Evolutionary conservation across 2,888 invertebrate genomes (phyloP), one percentile per base, ranked within the genome.

Genomic region (Tipula confusa): DNA sequence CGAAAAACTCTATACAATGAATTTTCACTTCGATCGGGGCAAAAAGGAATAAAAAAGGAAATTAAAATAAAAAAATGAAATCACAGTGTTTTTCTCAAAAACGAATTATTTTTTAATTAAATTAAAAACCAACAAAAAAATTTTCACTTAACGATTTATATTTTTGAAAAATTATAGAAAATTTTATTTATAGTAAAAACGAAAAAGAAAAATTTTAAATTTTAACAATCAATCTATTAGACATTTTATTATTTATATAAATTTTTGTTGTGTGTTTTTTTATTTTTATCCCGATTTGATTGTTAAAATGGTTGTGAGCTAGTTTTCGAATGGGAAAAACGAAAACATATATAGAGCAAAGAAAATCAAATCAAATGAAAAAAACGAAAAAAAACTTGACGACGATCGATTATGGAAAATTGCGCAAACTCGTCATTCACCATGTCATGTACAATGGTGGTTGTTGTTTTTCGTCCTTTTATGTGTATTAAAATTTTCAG

Each of bases 241-340:
- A 64, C 18, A 64, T 43, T 43, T 43, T 43, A 64, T 43, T 43
- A 64, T 64, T 64, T 24, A 24, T 64, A 7, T 24, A 24, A n/a
- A 9, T 64, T 24, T 64, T 24, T 64, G 24, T 64, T 64, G 64
- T 64, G n/a, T 33, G 4, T 64, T 64, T 29, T 29, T 11, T 29
- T 29, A n/a, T 80, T 80, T 80, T 29, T 29, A 80, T 31, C n/a
- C 80, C 80, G 80, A 80, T 80, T 80, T 31, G 80, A 80, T 80
- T 80, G 80, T 80, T 80, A 80, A 80, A 80, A 80, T 80, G 79
- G 80, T 80, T 80, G 29, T 80, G 80, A 80, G 80, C 80, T 29
- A 29, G 13, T 80, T 80, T 80, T 31, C 29, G 80, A 29, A 80
- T 80, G 64, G 64, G 64, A 64, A 43, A 43, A 43, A 64, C 64